Base-by-base conservation (phyloP, 2,113 vertebrate genomes). In the Oriolus oriolus region DNA sequence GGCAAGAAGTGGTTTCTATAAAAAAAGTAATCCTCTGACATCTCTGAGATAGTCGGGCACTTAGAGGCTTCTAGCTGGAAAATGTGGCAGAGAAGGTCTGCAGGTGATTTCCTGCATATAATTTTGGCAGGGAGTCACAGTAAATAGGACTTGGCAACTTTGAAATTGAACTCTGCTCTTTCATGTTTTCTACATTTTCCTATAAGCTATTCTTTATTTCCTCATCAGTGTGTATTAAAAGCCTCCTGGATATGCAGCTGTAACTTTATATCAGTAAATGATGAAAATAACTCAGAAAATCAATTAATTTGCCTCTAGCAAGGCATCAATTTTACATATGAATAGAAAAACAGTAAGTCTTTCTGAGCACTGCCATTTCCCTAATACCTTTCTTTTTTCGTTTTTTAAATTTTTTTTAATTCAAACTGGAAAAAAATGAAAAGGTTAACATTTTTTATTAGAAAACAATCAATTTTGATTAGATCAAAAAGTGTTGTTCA, bases 211-310 rank as follows among this genome's bases (percentile, higher is more conserved):
- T 73, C n/a, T 61, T 3, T 59, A 59, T 74, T 88, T 95, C 59
- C 52, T 86, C 75, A 65, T 69, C 50, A 61, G 20, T 50, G 53
- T 33, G 52, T 73, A 71, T 42, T 91, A 83, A 91, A 94, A 77
- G 3, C 39, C 83, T 49, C 6, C 61, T 84, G 61, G 57, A 91
- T 60, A 91, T 33, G 28, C 15, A 39, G 8, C 44, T 80, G 70
- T 83, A 93, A 83, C 23, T 68, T 81, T 70, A 28, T 84, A 44
- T 33, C 0, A 0, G 35, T 52, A 87, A 90, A 90, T 68, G 35
- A 47, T 70, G 76, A 88, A 88, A 93, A 86, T 77, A 91, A 84
- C 44, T 93, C 76, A 88, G 64, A 88, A 86, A 95, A 94, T 93
- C 77, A 84, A 95, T 90, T 95, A 88, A 86, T 84, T 83, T 95